phyloP scores from a whole-genome alignment of 2,113 vertebrate genomes.

The Ceuthmochares aereus region DNA sequence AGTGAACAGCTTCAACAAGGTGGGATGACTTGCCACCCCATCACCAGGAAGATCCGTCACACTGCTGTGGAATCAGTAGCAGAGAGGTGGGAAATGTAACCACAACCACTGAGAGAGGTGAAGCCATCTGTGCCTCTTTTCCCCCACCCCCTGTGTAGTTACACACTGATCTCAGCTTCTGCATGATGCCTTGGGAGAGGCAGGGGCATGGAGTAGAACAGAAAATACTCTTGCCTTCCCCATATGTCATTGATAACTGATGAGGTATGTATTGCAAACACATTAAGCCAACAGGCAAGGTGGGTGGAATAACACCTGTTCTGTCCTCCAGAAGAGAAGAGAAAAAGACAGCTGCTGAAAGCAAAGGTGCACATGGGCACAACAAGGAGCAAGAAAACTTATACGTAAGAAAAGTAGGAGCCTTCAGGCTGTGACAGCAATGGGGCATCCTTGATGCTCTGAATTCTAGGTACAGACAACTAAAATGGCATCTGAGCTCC shows the following conservation, averaged over 20 bases:
- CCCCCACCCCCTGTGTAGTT: neutral
- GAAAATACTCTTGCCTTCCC: neutral
- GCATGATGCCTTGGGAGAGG: neutral
- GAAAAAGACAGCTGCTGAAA: neutral
- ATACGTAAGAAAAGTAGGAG: neutral
- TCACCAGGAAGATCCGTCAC: rapidly evolving
- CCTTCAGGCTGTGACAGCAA: neutral
- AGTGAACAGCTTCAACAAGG: neutral
- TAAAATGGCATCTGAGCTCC: neutral
- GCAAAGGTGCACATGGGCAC: neutral
- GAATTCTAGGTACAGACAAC: neutral
- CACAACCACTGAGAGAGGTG: neutral
- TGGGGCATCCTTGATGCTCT: neutral
- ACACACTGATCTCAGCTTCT: neutral
- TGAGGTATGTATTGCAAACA: neutral
- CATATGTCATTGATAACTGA: neutral
- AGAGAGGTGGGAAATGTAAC: neutral
- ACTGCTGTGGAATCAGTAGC: neutral
- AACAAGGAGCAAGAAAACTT: neutral
- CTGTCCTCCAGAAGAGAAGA: neutral
- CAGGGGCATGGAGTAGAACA: neutral
- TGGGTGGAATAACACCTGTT: neutral
- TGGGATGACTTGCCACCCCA: neutral
- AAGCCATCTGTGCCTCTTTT: neutral
- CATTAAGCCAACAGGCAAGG: neutral